phyloP scores from a whole-genome alignment of 2,113 vertebrate species.

The Tachysurus vachellii region DNA sequence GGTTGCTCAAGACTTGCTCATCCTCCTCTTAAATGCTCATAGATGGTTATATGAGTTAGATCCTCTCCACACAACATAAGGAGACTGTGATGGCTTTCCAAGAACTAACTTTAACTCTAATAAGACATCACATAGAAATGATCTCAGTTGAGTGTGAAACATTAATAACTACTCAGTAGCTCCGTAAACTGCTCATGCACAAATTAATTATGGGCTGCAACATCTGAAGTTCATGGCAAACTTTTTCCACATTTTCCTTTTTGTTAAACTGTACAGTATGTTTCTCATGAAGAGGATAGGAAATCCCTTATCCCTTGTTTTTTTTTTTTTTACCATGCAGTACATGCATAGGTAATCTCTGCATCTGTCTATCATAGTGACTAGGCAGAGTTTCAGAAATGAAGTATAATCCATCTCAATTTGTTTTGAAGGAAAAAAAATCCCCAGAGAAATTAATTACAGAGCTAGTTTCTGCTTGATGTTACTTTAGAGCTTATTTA shows the following conservation, averaged over 20 bases:
- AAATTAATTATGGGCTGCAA: conserved; percentile 1
- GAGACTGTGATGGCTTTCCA: not conserved
- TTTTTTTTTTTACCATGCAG: conserved; percentile 31
- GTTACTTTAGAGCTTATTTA: conserved; percentile 66
- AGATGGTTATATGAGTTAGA: not conserved
- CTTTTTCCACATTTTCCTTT: not conserved
- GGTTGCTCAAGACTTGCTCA: not conserved
- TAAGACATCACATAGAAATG: not conserved
- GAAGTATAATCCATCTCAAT: conserved; percentile 65
- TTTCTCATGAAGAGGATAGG: conserved; percentile 4
- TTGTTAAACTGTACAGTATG: conserved; percentile 15
- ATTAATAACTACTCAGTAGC: conserved; percentile 19
- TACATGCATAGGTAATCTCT: conserved; percentile 32
- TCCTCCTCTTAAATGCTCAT: not conserved
- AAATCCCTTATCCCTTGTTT: conserved; percentile 31
- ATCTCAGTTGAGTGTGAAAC: conserved; percentile 32
- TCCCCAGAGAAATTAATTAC: conserved; percentile 63
- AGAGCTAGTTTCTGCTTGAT: conserved; percentile 58
- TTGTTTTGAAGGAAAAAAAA: conserved; percentile 48
- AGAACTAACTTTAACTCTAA: conserved; percentile 16
- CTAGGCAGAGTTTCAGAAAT: conserved; percentile 40
- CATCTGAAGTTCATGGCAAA: conserved; percentile 22
- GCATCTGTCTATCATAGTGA: conserved; percentile 27
- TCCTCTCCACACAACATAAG: not conserved
- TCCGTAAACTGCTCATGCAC: conserved; percentile 18